A percentile compares a stretch with the other conserved stretches of the same genome.
These are phyloP conservation scores for Crypturellus tataupa DNA, from an alignment of 2,797 vertebrate species.

Conservation along the genomic window DNA sequence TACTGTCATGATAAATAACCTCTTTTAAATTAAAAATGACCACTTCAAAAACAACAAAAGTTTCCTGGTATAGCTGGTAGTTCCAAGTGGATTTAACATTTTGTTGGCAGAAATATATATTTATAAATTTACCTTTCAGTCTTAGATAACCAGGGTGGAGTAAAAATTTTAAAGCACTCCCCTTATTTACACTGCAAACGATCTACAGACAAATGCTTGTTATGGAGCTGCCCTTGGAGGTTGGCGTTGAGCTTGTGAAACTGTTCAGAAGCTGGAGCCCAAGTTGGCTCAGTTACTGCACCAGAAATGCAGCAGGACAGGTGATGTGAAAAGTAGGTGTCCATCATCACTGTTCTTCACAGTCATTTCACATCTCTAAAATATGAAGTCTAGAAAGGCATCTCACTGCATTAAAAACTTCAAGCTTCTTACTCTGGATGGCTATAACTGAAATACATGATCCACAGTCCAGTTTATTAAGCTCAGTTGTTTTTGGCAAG, in stretches of 20 bases:
- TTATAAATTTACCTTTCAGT: background rate
- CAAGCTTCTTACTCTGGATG: background rate
- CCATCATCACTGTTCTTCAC: rapidly evolving
- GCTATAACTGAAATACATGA: background rate
- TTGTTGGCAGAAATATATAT: background rate
- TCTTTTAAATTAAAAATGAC: background rate
- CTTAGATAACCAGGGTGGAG: background rate
- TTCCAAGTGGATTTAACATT: background rate
- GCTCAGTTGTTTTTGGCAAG: background rate
- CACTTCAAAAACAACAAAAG: background rate
- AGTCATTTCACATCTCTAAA: background rate
- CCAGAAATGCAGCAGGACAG: background rate
- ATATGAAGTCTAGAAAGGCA: background rate
- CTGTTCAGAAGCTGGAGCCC: background rate
- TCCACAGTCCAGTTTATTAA: background rate
- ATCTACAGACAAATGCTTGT: background rate
- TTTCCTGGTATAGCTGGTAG: background rate
- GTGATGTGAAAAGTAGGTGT: background rate
- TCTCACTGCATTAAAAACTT: background rate
- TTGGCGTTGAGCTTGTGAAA: background rate
- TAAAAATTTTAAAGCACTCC: background rate
- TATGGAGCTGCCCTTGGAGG: background rate
- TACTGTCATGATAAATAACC: background rate
- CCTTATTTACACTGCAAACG: background rate
- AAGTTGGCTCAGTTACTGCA: background rate